Conservation (phyloP, 2,797 vertebrate species). For the Manis pentadactyla region DNA sequence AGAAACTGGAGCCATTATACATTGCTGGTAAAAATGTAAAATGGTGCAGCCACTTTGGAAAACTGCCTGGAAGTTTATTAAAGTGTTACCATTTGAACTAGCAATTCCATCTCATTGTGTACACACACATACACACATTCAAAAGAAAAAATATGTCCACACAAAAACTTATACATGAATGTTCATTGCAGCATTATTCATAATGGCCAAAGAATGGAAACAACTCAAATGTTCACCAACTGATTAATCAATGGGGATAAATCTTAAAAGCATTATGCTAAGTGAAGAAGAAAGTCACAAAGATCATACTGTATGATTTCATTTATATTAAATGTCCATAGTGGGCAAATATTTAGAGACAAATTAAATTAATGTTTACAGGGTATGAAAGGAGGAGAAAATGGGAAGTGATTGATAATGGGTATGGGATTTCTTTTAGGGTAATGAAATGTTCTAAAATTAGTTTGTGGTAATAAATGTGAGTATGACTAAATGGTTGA, state of each 20-base stretch:
- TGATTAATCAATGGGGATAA: not conserved
- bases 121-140: not conserved
- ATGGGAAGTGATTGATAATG: not conserved
- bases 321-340: not conserved
- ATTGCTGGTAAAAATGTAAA: not conserved
- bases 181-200: too few species aligned
- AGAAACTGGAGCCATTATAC: not conserved
- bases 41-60: not conserved
- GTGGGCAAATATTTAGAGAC: not conserved
- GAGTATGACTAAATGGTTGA: not conserved
- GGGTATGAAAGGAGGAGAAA: not conserved
- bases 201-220: not conserved
- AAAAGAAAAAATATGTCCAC: not conserved
- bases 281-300: not conserved
- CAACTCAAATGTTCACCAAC: not conserved
- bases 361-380: not conserved
- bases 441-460: not conserved
- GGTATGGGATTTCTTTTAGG: not conserved
- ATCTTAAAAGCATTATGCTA: not conserved
- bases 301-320: not conserved
- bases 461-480: not conserved
- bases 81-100: not conserved
- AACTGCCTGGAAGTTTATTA: not conserved
- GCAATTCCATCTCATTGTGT: not conserved
- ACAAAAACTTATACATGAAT: too few species aligned